Percentiles rank a stretch among this genome's conserved stretches.
Evolutionary conservation across 2,113 vertebrate genomes (phyloP).

Genomic region (Nymphicus hollandicus): DNA sequence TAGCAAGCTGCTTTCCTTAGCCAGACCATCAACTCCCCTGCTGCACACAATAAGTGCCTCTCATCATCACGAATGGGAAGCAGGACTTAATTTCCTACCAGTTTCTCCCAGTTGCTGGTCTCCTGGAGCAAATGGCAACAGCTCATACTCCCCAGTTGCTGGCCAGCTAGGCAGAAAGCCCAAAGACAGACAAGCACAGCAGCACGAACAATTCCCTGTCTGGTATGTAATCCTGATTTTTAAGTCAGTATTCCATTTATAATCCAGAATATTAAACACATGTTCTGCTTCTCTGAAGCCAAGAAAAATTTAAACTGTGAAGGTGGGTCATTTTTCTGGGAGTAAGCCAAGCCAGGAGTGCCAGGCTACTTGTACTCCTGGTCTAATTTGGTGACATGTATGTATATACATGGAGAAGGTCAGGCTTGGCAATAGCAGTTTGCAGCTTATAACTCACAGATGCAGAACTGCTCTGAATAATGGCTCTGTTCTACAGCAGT

Average conservation of each 20-base stretch:
- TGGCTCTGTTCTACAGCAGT: background rate
- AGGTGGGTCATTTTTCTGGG: background rate
- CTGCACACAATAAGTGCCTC: background rate
- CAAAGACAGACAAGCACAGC: background rate
- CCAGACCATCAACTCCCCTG: background rate
- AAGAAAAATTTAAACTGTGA: background rate
- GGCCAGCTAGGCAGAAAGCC: slow-evolving; percentile 31
- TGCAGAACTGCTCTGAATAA: background rate
- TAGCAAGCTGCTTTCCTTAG: background rate
- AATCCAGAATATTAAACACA: background rate
- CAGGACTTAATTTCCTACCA: background rate
- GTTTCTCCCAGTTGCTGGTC: background rate
- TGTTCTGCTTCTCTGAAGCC: background rate
- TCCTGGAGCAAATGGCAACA: background rate
- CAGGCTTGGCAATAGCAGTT: background rate
- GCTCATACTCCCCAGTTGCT: background rate
- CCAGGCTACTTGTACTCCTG: background rate
- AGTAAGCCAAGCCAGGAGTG: background rate
- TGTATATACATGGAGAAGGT: background rate
- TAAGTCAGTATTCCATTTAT: background rate
- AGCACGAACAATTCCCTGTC: background rate
- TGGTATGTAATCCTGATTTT: background rate
- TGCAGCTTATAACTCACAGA: background rate
- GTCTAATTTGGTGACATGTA: background rate
- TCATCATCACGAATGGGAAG: background rate